phyloP scores from a whole-genome alignment of 2,888 invertebrate genomes.

The Cephus sareptanus region DNA sequence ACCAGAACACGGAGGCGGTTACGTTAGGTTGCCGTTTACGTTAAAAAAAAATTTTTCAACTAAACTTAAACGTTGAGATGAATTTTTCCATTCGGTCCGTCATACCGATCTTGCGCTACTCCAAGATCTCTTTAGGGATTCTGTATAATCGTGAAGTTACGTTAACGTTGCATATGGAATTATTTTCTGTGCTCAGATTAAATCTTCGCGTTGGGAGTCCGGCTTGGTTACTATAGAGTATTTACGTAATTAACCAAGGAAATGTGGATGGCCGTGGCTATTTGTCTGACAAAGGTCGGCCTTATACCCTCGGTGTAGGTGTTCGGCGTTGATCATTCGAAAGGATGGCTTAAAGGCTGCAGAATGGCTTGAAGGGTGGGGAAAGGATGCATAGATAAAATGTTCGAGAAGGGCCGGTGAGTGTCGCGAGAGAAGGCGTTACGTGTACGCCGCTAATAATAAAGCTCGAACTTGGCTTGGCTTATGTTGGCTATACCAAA shows the following conservation, averaged over 20 bases:
- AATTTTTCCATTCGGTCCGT: not conserved
- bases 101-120: not conserved
- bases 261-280: not conserved
- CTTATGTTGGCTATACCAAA: not conserved
- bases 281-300: not conserved
- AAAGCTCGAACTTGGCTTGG: not conserved
- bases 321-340: not conserved
- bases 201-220: not conserved
- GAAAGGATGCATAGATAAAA: not conserved
- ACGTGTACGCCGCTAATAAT: slow-evolving; percentile 1
- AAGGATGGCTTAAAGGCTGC: not conserved
- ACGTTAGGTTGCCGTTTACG: not conserved
- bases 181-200: not conserved
- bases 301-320: not conserved
- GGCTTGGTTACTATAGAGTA: not conserved
- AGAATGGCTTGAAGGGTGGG: not conserved
- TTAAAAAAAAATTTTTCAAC: not conserved
- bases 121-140: not conserved
- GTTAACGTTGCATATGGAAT: not conserved
- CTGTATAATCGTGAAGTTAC: not conserved
- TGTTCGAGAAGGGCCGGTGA: not conserved
- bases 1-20: not conserved
- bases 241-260: not conserved
- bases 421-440: slow-evolving; percentile 2
- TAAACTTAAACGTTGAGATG: not conserved